phyloP scores from a whole-genome alignment of 2,888 invertebrate species.

The Eurytoma californica region DNA sequence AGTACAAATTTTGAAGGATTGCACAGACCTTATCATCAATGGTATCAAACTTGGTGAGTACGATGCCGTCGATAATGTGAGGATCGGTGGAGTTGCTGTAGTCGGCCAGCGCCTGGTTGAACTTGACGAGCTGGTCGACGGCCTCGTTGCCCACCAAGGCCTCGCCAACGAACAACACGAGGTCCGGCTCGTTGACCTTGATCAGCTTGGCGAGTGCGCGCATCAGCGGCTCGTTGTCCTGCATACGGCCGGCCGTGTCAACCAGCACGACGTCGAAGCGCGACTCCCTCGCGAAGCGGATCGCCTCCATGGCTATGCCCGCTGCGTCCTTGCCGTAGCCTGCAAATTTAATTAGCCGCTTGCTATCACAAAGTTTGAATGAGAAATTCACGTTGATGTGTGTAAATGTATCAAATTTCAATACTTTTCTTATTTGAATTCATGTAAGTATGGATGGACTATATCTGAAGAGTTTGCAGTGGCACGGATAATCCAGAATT shows the following conservation, averaged over 20 bases:
- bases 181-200: constrained; percentile 97
- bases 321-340: constrained; percentile 99
- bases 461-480: too few relatives aligned
- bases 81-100: constrained; percentile 85
- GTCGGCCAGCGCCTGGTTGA: constrained; percentile 98
- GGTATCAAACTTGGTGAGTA: constrained; percentile 99
- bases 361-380: too few relatives aligned
- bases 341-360: neutral
- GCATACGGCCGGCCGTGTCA: constrained; percentile 99
- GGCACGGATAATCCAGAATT: too few relatives aligned
- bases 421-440: too few relatives aligned
- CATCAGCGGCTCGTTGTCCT: constrained; percentile 99
- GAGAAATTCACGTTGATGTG: too few relatives aligned
- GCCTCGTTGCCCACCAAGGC: constrained; percentile 99
- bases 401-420: too few relatives aligned
- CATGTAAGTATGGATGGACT: too few relatives aligned
- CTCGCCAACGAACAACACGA: constrained; percentile 99
- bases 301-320: constrained; percentile 98
- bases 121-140: constrained; percentile 98
- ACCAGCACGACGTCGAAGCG: constrained; percentile 94
- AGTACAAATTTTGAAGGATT: neutral
- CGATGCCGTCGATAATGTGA: constrained; percentile 98
- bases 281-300: constrained; percentile 89
- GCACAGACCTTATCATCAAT: constrained; percentile 94
- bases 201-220: constrained; percentile 97